Conservation (phyloP, 30 jellyfish, hydroid and myxozoan species). For the Aurelia sp. region DNA sequence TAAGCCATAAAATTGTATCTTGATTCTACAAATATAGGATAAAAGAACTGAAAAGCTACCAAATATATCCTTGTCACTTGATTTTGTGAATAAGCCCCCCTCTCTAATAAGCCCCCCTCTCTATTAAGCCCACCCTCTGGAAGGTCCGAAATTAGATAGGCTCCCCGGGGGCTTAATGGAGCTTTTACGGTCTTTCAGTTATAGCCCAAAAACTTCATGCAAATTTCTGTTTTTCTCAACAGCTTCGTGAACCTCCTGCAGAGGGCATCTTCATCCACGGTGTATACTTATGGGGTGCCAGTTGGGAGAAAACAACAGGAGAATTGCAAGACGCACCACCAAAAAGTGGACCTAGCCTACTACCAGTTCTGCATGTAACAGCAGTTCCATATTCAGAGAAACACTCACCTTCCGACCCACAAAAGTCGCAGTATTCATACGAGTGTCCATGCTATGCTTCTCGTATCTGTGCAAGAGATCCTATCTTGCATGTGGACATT, state of each 20-base stretch:
- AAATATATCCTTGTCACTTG: too few relatives aligned
- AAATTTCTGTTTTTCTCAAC: background rate
- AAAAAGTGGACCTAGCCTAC: constrained; percentile 71
- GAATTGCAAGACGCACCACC: constrained; percentile 85
- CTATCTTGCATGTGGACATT: constrained; percentile 66
- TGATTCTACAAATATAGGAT: too few relatives aligned
- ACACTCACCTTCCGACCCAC: constrained; percentile 50
- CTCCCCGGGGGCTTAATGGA: too few relatives aligned
- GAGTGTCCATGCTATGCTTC: constrained; percentile 85
- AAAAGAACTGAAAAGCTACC: too few relatives aligned
- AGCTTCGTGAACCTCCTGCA: constrained; percentile 92
- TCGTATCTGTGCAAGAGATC: constrained; percentile 51
- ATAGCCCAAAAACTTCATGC: background rate
- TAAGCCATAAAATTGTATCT: too few relatives aligned
- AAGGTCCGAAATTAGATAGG: too few relatives aligned
- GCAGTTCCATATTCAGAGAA: constrained; percentile 77
- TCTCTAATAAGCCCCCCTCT: too few relatives aligned
- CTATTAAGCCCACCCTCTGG: too few relatives aligned
- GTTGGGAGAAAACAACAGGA: constrained; percentile 88
- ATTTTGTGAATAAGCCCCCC: too few relatives aligned
- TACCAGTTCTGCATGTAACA: constrained; percentile 84
- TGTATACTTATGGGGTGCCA: constrained; percentile 76
- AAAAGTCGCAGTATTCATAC: constrained; percentile 48
- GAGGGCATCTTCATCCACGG: constrained; percentile 90
- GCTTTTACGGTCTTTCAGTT: too few relatives aligned